Conservation (phyloP, 1,140 invertebrate genomes). For the Platorchestia sp. region DNA sequence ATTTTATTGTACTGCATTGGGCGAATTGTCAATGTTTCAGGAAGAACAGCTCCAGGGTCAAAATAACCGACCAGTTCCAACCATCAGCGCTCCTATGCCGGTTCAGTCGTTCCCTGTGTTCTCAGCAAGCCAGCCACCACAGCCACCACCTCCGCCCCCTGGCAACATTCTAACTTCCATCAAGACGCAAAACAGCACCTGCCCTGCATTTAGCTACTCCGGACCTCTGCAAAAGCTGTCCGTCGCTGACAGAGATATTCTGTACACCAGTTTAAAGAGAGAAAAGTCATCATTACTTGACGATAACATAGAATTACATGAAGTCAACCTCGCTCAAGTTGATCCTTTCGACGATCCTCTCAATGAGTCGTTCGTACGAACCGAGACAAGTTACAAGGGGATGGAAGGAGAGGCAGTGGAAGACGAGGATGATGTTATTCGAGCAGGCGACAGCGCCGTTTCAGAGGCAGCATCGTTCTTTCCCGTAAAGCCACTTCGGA, state of each 20-base stretch:
- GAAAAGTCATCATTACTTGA: not conserved
- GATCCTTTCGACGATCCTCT: not conserved
- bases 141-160: not conserved
- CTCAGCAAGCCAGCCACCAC: not conserved
- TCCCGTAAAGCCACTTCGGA: not conserved
- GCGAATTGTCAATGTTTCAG: not conserved
- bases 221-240: slow-evolving; percentile 13
- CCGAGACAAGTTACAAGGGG: not conserved
- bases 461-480: not conserved
- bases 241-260: slow-evolving; percentile 1
- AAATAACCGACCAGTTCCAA: not conserved
- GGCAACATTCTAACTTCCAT: slow-evolving; percentile 12
- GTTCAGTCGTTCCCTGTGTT: not conserved
- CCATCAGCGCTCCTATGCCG: not conserved
- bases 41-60: not conserved
- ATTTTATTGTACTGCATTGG: too few species aligned
- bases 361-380: not conserved
- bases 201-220: slow-evolving; percentile 17
- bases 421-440: not conserved
- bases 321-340: not conserved
- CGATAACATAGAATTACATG: not conserved
- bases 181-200: not conserved
- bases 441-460: not conserved
- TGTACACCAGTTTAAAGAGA: not conserved
- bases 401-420: not conserved